phyloP scores from a whole-genome alignment of 2,888 invertebrate species.

The Isoperla grammatica region DNA sequence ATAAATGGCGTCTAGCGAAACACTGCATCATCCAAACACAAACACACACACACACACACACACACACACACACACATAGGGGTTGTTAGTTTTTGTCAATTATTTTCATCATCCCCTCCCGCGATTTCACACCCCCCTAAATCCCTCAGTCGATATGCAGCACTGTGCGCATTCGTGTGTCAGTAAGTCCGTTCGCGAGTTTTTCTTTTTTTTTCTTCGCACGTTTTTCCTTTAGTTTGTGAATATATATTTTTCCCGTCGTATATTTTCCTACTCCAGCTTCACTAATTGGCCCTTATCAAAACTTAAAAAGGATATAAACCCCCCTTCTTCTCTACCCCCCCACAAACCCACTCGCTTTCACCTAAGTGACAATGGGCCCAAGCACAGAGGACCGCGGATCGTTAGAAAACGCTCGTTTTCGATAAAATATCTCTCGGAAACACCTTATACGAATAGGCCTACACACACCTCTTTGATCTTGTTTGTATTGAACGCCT shows the following conservation, averaged over 20 bases:
- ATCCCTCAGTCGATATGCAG: conserved; percentile 5
- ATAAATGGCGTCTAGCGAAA: not conserved
- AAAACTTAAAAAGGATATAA: conserved; percentile 22
- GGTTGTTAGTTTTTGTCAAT: conserved; percentile 22
- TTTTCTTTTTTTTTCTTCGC: not conserved
- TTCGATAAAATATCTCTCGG: no score
- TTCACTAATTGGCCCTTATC: conserved; percentile 27
- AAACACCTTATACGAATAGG: no score
- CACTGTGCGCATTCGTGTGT: conserved; percentile 5
- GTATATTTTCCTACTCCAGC: not conserved
- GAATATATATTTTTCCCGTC: not conserved
- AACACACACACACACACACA: conserved; percentile 4
- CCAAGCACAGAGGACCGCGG: no score
- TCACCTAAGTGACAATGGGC: conserved; percentile 7
- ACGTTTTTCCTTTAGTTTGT: not conserved
- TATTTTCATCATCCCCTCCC: conserved; percentile 12
- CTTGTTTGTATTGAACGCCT: conserved; percentile 22
- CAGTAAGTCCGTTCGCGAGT: not conserved
- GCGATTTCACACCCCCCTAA: not conserved
- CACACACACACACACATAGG: conserved; percentile 2
- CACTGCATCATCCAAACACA: conserved; percentile 7
- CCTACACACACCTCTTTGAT: no score
- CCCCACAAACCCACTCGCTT: no score
- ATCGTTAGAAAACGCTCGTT: no score
- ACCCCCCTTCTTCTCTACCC: no score